Percentiles rank a stretch among this genome's conserved stretches.
These are phyloP conservation scores for Fundulus diaphanus DNA, from an alignment of 2,797 vertebrate genomes.

Conservation along the genomic window DNA sequence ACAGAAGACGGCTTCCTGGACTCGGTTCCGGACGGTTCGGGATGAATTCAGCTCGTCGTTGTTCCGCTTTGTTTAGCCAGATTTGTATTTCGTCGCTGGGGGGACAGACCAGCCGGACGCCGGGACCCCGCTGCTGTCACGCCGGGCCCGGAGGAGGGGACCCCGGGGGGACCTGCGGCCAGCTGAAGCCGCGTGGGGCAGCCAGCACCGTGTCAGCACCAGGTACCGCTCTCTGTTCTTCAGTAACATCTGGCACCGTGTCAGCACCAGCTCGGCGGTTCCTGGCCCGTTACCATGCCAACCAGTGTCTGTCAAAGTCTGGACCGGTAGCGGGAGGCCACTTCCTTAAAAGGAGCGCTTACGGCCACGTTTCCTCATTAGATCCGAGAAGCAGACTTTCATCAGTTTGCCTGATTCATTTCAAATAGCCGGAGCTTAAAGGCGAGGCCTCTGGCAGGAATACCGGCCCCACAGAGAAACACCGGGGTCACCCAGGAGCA, in stretches of 20 bases:
- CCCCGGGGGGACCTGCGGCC: not conserved
- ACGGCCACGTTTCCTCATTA: not conserved
- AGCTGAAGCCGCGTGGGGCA: not conserved
- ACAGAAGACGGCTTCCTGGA: not conserved
- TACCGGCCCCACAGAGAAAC: not conserved
- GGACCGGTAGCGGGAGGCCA: not conserved
- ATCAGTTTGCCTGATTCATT: not conserved
- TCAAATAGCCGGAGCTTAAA: too few species aligned
- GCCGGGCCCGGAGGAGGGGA: constrained; percentile 7
- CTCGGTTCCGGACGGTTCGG: not conserved
- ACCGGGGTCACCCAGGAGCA: too few species aligned
- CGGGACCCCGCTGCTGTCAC: constrained; percentile 15
- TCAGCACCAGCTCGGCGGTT: too few species aligned
- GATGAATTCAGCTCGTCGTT: constrained; percentile 64
- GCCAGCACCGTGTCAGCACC: not conserved
- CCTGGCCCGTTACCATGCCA: too few species aligned
- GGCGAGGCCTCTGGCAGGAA: not conserved
- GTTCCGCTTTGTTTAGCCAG: constrained; percentile 50
- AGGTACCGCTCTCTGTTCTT: constrained; percentile 25
- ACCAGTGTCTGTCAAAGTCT: not conserved
- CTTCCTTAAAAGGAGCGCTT: not conserved
- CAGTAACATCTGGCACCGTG: not conserved
- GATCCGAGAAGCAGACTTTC: not conserved
- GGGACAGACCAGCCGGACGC: not conserved
- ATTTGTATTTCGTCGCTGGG: constrained; percentile 35